phyloP scores from a whole-genome alignment of 2,797 vertebrate genomes.

The Steatocranus sp. region DNA sequence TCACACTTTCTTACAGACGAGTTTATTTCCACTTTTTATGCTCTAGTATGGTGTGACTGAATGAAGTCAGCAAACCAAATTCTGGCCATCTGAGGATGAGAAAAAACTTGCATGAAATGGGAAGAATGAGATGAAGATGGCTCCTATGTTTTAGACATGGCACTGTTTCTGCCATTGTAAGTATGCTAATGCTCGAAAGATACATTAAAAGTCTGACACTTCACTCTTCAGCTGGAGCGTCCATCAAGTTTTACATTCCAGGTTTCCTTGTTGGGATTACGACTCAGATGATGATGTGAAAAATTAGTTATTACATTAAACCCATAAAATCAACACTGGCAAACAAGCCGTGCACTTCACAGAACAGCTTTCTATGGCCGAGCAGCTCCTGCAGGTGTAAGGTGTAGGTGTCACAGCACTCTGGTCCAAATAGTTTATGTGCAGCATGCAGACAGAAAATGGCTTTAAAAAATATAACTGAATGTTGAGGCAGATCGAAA shows the following conservation, averaged over 20 bases:
- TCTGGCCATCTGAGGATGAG: not conserved
- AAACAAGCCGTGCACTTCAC: no score
- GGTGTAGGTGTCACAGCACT: not conserved
- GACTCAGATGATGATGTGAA: not conserved
- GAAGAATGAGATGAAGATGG: not conserved
- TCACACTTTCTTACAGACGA: not conserved
- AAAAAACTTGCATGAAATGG: not conserved
- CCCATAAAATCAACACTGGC: no score
- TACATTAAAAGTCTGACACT: not conserved
- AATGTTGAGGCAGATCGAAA: no score
- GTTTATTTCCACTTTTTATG: not conserved
- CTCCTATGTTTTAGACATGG: not conserved
- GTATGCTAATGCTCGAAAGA: not conserved
- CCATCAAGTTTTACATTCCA: not conserved
- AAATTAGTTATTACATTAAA: not conserved
- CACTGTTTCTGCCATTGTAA: not conserved
- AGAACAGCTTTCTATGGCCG: no score
- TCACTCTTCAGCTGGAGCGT: not conserved
- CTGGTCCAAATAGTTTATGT: not conserved
- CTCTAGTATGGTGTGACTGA: not conserved
- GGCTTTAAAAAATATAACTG: not conserved
- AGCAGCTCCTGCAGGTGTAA: not conserved
- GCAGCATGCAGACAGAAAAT: not conserved
- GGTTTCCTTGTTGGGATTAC: not conserved
- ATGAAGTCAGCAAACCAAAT: not conserved